Evolutionary conservation across 2,113 vertebrate genomes (phyloP), one percentile per base, ranked within the genome.

Genomic region (Xenopus tropicalis): DNA sequence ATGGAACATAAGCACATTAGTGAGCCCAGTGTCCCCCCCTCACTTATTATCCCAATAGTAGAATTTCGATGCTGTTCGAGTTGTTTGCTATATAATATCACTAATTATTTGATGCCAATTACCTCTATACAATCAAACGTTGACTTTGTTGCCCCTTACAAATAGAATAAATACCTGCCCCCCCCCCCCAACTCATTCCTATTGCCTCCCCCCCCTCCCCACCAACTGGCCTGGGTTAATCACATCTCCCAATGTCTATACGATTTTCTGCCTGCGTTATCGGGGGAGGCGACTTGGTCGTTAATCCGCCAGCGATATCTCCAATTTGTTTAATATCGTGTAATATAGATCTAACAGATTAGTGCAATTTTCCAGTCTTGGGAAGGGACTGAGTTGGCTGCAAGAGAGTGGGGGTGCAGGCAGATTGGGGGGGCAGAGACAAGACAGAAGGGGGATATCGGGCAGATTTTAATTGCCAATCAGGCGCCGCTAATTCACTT

Each of bases 401-500:
- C 68, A 64, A 17, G 65, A 56, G 77, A 58, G 12, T 46, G 61
- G 64, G 79, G 84, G 84, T 75, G 61, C 63, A 70, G 66, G 46
- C 20, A 80, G 70, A 70, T 66, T 66, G 13, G 56, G 73, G 48
- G 14, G 29, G 69, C 56, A 46, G 69, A 48, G 46, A 48, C 16
- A 48, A 48, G 46, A 11, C 16, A 48, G 46, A 16, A 48, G 46
- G 11, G 46, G 69, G 21, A 44, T n/a, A 46, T 20, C 51, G 17
- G 48, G 46, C 58, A 37, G 73, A 74, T 75, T 48, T 90, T 90
- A 88, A 83, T 86, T 72, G 2, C 88, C 87, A 88, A 89, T 88
- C 88, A 87, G 86, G 88, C 90, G 81, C 85, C 74, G 61, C 90
- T 87, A 80, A 92, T 83, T 86, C 88, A 81, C 69, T 54, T 89